These are phyloP conservation scores for Pyrgus malvae DNA, from an alignment of 2,888 invertebrate species.

Conservation along the genomic window DNA sequence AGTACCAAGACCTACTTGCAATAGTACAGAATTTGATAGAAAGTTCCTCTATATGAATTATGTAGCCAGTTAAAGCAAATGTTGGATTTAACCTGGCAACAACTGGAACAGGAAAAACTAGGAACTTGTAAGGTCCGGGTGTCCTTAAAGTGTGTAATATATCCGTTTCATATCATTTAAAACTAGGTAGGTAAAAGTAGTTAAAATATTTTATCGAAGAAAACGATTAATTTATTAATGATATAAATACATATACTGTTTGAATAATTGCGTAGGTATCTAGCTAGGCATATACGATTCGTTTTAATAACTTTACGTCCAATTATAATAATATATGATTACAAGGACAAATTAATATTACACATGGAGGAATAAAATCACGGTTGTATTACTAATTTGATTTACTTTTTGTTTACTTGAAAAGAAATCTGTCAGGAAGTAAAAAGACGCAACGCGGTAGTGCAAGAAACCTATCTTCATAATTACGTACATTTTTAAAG, in stretches of 20 bases:
- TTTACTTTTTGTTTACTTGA: no score
- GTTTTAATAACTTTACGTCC: no score
- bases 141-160: constrained; percentile 5
- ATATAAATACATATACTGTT: not conserved
- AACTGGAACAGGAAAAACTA: constrained; percentile 4
- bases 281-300: no score
- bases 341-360: no score
- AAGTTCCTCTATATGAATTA: no score
- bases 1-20: no score
- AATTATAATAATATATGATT: no score
- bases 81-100: no score
- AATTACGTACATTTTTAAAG: not conserved
- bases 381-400: no score
- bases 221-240: not conserved
- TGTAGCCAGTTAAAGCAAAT: no score
- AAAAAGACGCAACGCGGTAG: not conserved
- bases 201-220: not conserved
- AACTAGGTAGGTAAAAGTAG: not conserved
- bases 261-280: not conserved
- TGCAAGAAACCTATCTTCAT: not conserved
- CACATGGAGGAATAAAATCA: no score
- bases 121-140: constrained; percentile 4
- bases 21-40: no score
- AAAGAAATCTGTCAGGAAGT: constrained; percentile 3
- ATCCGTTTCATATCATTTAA: not conserved